Conservation (phyloP, 2,888 invertebrate species). For the Drosophila dives region DNA sequence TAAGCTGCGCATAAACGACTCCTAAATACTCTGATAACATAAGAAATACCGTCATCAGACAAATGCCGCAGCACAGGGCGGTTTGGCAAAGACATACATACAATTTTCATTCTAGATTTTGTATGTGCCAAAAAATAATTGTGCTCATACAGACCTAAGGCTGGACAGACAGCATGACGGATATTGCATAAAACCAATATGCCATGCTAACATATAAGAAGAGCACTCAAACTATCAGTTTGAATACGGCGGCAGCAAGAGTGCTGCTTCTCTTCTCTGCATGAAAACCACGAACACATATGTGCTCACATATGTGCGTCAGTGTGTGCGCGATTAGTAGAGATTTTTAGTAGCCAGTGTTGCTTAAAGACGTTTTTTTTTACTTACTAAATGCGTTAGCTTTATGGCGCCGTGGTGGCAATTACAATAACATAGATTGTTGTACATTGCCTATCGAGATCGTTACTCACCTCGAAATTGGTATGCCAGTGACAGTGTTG, state of each 20-base stretch:
- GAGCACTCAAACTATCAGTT: slow-evolving; percentile 32
- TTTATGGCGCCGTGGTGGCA: slow-evolving; percentile 19
- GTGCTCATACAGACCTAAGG: too few species aligned
- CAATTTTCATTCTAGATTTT: too few species aligned
- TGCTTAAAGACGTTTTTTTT: slow-evolving; percentile 4
- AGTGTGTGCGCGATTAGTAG: slow-evolving; percentile 5
- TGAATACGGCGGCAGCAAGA: slow-evolving; percentile 16
- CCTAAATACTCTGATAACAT: neutral
- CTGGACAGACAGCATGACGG: neutral
- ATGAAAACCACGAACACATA: slow-evolving; percentile 27
- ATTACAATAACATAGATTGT: slow-evolving; percentile 26
- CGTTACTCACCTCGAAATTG: neutral
- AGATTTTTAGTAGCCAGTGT: slow-evolving; percentile 38
- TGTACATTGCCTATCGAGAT: neutral
- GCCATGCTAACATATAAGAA: neutral
- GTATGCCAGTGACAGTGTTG: neutral
- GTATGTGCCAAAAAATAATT: too few species aligned
- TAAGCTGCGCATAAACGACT: neutral
- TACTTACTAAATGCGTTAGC: neutral
- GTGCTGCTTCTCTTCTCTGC: slow-evolving; percentile 37
- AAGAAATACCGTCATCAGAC: neutral
- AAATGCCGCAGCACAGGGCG: neutral
- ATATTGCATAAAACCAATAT: too few species aligned
- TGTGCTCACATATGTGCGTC: slow-evolving; percentile 13
- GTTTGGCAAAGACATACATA: neutral